Percentiles rank a stretch among this genome's conserved stretches.
Conservation (phyloP, 2,797 vertebrate genomes). For the Allobates femoralis region DNA sequence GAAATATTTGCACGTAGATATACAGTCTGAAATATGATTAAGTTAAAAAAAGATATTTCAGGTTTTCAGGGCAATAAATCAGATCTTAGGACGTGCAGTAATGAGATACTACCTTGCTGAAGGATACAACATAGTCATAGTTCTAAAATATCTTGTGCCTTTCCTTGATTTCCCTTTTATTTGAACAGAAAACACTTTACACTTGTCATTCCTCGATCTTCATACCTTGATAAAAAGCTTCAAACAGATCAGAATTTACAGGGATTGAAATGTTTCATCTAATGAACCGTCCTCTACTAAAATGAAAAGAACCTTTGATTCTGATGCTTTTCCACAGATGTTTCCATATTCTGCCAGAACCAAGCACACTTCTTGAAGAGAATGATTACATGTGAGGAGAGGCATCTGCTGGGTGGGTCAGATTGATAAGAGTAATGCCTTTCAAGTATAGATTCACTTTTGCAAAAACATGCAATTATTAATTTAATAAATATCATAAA, state of each 20-base stretch:
- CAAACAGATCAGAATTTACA: neutral
- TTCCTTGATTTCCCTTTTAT: slow-evolving; percentile 1
- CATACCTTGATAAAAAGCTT: slow-evolving; percentile 2
- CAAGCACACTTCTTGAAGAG: neutral
- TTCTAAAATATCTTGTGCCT: neutral
- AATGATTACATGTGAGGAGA: neutral
- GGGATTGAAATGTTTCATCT: neutral
- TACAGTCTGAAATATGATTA: neutral
- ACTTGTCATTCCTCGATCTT: slow-evolving; percentile 5
- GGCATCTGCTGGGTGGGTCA: neutral
- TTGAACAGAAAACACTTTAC: slow-evolving; percentile 16
- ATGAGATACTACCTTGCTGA: neutral
- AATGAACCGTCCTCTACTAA: neutral
- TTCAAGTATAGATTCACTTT: neutral
- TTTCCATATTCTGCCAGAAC: neutral
- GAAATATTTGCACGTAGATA: neutral
- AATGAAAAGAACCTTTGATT: slow-evolving; percentile 22
- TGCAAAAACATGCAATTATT: neutral
- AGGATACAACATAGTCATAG: neutral
- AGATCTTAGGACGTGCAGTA: neutral
- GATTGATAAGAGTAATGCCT: neutral
- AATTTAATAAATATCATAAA: neutral
- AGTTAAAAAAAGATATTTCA: neutral
- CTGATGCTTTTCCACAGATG: neutral
- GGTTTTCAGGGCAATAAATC: neutral